Conservation (phyloP, 2,888 invertebrate species). For the Volucella zonaria region DNA sequence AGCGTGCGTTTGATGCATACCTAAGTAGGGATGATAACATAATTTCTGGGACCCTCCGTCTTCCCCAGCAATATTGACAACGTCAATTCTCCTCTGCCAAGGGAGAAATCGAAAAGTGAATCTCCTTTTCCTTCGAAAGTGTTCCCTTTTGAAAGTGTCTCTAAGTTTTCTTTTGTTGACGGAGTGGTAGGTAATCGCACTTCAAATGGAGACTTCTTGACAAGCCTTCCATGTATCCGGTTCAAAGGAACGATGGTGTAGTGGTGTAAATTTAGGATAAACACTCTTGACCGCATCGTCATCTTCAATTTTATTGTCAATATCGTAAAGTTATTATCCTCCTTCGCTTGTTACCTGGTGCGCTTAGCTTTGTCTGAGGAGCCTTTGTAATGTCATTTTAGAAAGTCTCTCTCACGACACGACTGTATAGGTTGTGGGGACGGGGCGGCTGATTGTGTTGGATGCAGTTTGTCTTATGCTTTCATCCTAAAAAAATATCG, state of each 20-base stretch:
- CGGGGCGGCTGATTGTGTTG: background rate
- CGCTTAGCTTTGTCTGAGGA: conserved; percentile 29
- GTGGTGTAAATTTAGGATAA: conserved; percentile 5
- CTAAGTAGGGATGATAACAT: conserved; percentile 71
- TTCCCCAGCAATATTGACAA: background rate
- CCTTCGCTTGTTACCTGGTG: background rate
- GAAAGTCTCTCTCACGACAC: conserved; percentile 66
- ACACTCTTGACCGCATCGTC: conserved; percentile 58
- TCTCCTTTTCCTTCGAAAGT: conserved; percentile 24
- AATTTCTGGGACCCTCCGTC: conserved; percentile 39
- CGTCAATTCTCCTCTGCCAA: conserved; percentile 28
- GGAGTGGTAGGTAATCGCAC: background rate
- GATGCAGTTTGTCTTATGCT: conserved; percentile 45
- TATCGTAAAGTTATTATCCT: conserved; percentile 37
- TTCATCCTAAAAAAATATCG: conserved; percentile 50
- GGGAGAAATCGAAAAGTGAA: conserved; percentile 68
- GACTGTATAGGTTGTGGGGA: background rate
- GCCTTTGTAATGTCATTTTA: conserved; percentile 59
- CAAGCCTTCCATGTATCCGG: conserved; percentile 37
- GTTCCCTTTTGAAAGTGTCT: conserved; percentile 28
- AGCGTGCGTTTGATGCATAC: conserved; percentile 72
- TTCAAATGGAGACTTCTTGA: conserved; percentile 5
- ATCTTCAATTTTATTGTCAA: conserved; percentile 29
- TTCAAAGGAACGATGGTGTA: background rate
- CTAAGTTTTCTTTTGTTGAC: conserved; percentile 33